These are phyloP conservation scores for Sigmodon hispidus DNA, from an alignment of 2,113 vertebrate genomes.

Conservation along the genomic window DNA sequence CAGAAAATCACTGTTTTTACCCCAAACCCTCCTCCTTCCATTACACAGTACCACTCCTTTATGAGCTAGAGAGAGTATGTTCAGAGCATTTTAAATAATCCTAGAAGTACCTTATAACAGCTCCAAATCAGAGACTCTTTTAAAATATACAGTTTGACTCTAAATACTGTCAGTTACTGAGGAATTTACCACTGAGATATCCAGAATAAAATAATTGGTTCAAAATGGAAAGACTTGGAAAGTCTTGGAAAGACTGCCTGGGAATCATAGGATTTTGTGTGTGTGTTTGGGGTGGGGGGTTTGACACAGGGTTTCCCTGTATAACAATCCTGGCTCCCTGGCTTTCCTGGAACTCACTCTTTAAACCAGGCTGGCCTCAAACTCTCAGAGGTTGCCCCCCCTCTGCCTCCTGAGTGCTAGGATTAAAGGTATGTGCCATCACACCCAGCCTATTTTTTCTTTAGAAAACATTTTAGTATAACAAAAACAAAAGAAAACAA, in stretches of 20 bases:
- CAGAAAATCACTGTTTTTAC: background rate
- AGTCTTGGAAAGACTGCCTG: background rate
- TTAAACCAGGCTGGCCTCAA: too few relatives aligned
- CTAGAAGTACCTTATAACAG: background rate
- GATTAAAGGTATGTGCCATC: too few relatives aligned
- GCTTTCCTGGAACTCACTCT: too few relatives aligned
- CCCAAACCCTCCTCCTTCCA: background rate
- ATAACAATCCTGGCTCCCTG: too few relatives aligned
- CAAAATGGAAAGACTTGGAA: background rate
- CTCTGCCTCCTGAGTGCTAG: too few relatives aligned
- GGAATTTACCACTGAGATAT: background rate
- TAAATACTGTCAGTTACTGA: background rate
- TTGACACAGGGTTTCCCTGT: too few relatives aligned
- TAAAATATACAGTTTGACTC: background rate
- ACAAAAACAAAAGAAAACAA: background rate
- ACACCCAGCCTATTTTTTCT: background rate
- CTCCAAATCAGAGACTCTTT: background rate
- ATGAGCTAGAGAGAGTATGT: background rate
- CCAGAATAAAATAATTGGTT: conserved; percentile 22
- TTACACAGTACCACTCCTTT: background rate
- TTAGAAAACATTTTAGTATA: background rate
- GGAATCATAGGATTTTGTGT: background rate
- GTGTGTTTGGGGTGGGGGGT: too few relatives aligned
- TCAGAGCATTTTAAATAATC: background rate
- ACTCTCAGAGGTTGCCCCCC: too few relatives aligned